Base-by-base conservation (phyloP, 2,797 vertebrate species). In the Poecilia wingei region DNA sequence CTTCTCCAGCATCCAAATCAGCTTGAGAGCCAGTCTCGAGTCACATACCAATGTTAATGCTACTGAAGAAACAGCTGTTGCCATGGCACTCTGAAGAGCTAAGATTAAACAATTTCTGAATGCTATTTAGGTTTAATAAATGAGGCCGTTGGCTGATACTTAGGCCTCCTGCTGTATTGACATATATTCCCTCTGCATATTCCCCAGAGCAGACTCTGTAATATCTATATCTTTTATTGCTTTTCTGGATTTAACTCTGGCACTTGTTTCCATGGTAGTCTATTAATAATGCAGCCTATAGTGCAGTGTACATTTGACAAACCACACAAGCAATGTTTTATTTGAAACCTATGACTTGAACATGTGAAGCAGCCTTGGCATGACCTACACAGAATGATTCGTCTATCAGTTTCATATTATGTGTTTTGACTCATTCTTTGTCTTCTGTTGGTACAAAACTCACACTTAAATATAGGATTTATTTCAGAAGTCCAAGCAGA, bases 51-150 rank as follows among this genome's bases (percentile, higher is more conserved):
- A 2, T 36, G 1, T 12, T 76, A 33, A 77, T 70, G 16, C 66
- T 39, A 18, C n/a, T 76, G 68, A 66, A 72, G 75, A 77, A 77
- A 79, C 86, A 88, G 84, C 89, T 87, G 90, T 92, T 93, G 83
- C 86, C 89, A 91, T 93, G 87, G 80, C 36, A 3, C 76, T 81
- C 33, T 78, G 72, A 70, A 47, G 80, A 87, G 78, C 72, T 57
- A 82, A 82, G 79, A 81, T 88, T 79, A 73, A 87, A 84, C 76
- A 53, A 0, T 72, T 82, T 78, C 77, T 66, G 77, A 87, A 87
- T 72, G 74, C 74, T 80, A 78, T 88, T 87, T 74, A 84, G 55
- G 77, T 61, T 82, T 79, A 70, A 89, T 85, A 70, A 87, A 76
- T 53, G 76, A 86, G 22, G 72, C 79, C 76, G 66, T 20, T 81